Evolutionary conservation across 2,797 vertebrate genomes (phyloP), one percentile per base, ranked within the genome.

Genomic region (Paramormyrops hopkinsi): DNA sequence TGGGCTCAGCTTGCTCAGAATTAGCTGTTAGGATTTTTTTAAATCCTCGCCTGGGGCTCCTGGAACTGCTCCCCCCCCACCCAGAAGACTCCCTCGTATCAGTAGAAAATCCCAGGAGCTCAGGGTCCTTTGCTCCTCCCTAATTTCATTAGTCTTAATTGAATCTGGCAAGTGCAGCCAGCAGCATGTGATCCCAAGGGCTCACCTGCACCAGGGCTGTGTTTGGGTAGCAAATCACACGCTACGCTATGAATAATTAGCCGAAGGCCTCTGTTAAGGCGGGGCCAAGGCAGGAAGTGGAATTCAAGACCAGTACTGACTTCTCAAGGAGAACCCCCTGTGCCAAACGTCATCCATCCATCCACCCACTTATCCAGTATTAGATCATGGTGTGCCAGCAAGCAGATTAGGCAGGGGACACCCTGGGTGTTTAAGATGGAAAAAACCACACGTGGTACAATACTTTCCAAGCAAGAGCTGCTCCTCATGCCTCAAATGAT

Each of bases 141-240:
- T 94, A 89, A 93, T 95, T 91, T 89, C 92, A 89, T 93, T 94
- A 92, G 88, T 7, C 91, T 91, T 94, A 95, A 95, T 94, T 95
- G 41, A 94, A 93, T 94, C 89, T 91, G 44, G 87, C 41, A 93
- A 59, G 90, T 91, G 91, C 91, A 92, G 90, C 89, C 91, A 91
- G 89, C 79, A 90, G 87, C 94, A 93, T 88, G 90, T 92, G 92
- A 95, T 93, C 92, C 89, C 29, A 76, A 29, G 88, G 79, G 76
- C 93, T 91, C 89, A 92, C 82, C 82, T 86, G 44, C n/a, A 37
- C 25, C 33, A 79, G 48, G 76, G 89, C 88, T 19, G 62, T 5
- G 29, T 44, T 76, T 22, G 8, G 22, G 88, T 44, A 51, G 37
- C 5, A 51, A 19, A 51, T 56, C 25, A 29, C 54, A 46, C 0